These are phyloP conservation scores for Peromyscus polionotus DNA, from an alignment of 2,113 vertebrate species.

Conservation along the genomic window DNA sequence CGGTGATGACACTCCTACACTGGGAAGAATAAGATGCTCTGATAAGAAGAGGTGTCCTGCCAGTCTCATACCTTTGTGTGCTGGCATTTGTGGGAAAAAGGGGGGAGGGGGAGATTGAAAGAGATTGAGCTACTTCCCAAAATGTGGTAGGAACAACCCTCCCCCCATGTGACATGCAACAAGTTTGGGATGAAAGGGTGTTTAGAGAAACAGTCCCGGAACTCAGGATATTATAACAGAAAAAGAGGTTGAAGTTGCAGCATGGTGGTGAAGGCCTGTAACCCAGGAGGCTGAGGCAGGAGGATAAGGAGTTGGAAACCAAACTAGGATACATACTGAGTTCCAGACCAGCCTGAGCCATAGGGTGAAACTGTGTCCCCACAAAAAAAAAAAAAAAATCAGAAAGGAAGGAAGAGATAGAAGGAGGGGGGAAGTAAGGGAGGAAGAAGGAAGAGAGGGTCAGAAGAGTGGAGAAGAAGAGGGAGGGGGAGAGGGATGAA, in stretches of 20 bases:
- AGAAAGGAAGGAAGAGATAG: neutral
- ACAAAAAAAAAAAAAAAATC: neutral
- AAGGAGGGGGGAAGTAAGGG: neutral
- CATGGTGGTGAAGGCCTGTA: neutral
- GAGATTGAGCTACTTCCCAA: neutral
- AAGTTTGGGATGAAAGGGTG: neutral
- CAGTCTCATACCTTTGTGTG: slow-evolving; percentile 60
- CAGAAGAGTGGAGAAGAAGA: neutral
- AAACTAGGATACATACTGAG: neutral
- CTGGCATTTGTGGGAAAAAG: slow-evolving; percentile 64
- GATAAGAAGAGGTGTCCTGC: slow-evolving; percentile 63
- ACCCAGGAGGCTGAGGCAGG: neutral
- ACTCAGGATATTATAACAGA: neutral
- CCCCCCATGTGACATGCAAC: neutral
- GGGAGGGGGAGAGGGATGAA: neutral
- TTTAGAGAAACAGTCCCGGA: neutral
- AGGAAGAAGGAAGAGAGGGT: neutral
- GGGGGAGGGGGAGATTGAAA: neutral
- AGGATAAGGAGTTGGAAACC: neutral
- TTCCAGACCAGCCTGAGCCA: neutral
- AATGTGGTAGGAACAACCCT: neutral
- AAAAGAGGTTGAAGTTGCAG: neutral
- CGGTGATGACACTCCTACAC: slow-evolving; percentile 72
- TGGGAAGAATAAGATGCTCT: slow-evolving; percentile 72
- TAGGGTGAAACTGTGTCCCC: neutral